Evolutionary conservation across 1,140 invertebrate species (phyloP).

Genomic region (Mactra quadrangularis): DNA sequence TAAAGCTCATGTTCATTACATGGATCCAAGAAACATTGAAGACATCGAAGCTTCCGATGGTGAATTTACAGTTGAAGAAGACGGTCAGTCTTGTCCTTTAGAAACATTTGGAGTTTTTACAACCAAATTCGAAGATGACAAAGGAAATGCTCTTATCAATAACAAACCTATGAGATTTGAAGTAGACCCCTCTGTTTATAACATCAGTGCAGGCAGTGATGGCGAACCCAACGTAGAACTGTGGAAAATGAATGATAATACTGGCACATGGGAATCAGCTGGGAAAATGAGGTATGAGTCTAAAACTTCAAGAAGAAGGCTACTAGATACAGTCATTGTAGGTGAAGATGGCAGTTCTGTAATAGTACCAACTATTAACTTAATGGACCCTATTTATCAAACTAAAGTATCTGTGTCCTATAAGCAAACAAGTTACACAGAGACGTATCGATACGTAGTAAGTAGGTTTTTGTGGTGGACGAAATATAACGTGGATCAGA

Average conservation of each 20-base stretch:
- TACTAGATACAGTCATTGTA: background rate
- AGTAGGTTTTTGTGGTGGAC: too few species aligned
- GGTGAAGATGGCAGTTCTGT: background rate
- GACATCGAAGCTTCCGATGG: constrained; percentile 43
- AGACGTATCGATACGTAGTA: background rate
- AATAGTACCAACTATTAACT: background rate
- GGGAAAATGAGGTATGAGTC: background rate
- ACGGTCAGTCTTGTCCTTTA: constrained; percentile 7
- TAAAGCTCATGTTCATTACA: constrained; percentile 38
- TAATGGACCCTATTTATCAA: background rate
- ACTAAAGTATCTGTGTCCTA: background rate
- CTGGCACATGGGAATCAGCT: background rate
- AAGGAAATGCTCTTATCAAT: background rate
- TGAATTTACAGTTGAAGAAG: background rate
- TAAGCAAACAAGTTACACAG: background rate
- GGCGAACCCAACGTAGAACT: constrained; percentile 24
- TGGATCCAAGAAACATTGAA: constrained; percentile 33
- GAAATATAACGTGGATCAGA: too few species aligned
- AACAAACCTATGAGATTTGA: constrained; percentile 19
- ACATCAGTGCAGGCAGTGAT: constrained; percentile 1
- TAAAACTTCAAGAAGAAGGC: background rate
- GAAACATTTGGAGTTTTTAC: constrained; percentile 44
- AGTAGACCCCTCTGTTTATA: constrained; percentile 31
- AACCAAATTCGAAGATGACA: background rate
- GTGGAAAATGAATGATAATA: constrained; percentile 31